These are phyloP conservation scores for Merluccius polli DNA, from an alignment of 2,797 vertebrate species.

Conservation along the genomic window DNA sequence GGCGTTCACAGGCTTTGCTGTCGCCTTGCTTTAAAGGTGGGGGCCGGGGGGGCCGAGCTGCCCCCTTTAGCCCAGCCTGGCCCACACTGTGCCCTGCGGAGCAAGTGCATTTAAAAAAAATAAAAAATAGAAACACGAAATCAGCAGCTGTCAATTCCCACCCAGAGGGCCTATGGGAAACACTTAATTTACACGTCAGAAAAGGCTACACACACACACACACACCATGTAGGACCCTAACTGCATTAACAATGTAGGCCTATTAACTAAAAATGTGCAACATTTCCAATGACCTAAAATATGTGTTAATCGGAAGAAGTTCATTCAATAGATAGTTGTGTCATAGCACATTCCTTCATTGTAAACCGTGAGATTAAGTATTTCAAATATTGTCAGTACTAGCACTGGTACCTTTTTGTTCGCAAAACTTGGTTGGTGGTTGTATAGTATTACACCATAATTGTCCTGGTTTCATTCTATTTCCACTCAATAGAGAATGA, in stretches of 20 bases:
- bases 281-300: not conserved
- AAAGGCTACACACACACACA: not conserved
- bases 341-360: not conserved
- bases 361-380: not conserved
- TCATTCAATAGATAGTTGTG: not conserved
- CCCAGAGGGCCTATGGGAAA: not conserved
- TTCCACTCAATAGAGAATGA: not conserved
- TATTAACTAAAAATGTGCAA: not conserved
- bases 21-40: too few species aligned
- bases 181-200: not conserved
- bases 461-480: too few species aligned
- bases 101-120: constrained; percentile 44
- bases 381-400: not conserved
- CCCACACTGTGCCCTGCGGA: constrained; percentile 18
- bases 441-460: not conserved
- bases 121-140: constrained; percentile 40
- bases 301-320: not conserved
- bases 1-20: too few species aligned
- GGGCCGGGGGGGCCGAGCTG: not conserved
- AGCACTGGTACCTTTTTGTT: not conserved
- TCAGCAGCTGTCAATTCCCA: constrained; percentile 21
- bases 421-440: not conserved
- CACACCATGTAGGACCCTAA: not conserved
- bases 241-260: too few species aligned
- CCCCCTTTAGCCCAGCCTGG: not conserved